Evolutionary conservation across 2,113 vertebrate species (phyloP).

Genomic region (Channa argus): DNA sequence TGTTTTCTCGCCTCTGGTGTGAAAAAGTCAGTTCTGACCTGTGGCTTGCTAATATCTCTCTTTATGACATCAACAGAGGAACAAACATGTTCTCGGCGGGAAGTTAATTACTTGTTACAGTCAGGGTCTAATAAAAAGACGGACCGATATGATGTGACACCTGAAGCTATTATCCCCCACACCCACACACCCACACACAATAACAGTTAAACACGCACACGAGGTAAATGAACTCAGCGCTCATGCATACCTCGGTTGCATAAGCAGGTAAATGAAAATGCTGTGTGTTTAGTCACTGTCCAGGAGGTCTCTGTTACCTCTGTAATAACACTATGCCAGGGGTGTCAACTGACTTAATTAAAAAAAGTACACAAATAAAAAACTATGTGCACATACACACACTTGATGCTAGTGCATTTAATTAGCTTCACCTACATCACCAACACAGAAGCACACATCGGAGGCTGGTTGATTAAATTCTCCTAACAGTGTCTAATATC

Average conservation of each 20-base stretch:
- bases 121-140: conserved; percentile 74
- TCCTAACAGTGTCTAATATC: conserved; percentile 23
- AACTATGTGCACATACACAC: conserved; percentile 22
- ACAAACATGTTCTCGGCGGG: conserved; percentile 72
- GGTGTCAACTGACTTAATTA: conserved; percentile 67
- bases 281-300: conserved; percentile 70
- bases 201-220: conserved; percentile 6
- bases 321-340: conserved; percentile 41
- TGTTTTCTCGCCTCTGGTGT: conserved; percentile 24
- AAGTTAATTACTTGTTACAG: conserved; percentile 78
- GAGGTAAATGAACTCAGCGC: conserved; percentile 25
- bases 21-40: conserved; percentile 64
- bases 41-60: conserved; percentile 53
- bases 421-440: conserved; percentile 52
- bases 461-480: conserved; percentile 24
- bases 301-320: conserved; percentile 70
- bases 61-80: conserved; percentile 66
- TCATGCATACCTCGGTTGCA: not conserved
- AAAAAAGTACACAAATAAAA: conserved; percentile 55
- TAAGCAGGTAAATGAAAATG: conserved; percentile 62
- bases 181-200: not conserved
- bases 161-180: conserved; percentile 66
- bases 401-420: conserved; percentile 39
- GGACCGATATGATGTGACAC: conserved; percentile 70
- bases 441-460: conserved; percentile 31